Conservation (phyloP, 35 echinoderm and acorn worm species). For the Acanthaster planci region DNA sequence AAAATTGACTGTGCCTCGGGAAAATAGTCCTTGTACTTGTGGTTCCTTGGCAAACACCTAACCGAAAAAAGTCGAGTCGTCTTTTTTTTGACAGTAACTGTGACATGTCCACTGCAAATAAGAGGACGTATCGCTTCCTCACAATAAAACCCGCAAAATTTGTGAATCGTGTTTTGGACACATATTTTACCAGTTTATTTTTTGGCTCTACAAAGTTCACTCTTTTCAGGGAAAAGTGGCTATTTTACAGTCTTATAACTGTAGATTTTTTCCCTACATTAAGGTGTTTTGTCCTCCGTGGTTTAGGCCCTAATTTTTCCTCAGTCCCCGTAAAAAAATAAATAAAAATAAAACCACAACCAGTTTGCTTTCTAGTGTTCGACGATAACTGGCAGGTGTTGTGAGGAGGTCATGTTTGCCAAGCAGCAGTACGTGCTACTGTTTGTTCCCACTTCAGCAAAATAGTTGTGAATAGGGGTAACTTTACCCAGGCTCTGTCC, state of each 20-base stretch:
- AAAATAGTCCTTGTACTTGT: too few relatives aligned
- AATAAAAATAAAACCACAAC: background rate
- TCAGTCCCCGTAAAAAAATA: background rate
- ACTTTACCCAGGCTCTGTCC: background rate
- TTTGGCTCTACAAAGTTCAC: background rate
- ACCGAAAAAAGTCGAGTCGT: too few relatives aligned
- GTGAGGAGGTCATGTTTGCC: slow-evolving; percentile 12
- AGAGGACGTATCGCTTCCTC: too few relatives aligned
- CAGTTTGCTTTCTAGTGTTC: background rate
- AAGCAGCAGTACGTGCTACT: slow-evolving; percentile 5
- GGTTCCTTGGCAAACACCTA: too few relatives aligned
- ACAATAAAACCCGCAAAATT: background rate
- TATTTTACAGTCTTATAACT: background rate
- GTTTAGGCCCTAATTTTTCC: background rate
- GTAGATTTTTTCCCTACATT: background rate
- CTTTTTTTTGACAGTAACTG: too few relatives aligned
- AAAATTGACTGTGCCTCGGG: too few relatives aligned
- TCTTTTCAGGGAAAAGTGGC: background rate
- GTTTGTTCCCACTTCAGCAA: slow-evolving; percentile 7
- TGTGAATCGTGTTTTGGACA: background rate
- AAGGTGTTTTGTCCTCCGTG: background rate
- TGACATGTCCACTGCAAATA: too few relatives aligned
- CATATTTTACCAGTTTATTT: slow-evolving; percentile 7
- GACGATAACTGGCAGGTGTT: slow-evolving; percentile 24
- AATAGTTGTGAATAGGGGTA: slow-evolving; percentile 27